These are phyloP conservation scores for Azorinus chamasolen DNA, from an alignment of 2,888 invertebrate species.

Conservation along the genomic window DNA sequence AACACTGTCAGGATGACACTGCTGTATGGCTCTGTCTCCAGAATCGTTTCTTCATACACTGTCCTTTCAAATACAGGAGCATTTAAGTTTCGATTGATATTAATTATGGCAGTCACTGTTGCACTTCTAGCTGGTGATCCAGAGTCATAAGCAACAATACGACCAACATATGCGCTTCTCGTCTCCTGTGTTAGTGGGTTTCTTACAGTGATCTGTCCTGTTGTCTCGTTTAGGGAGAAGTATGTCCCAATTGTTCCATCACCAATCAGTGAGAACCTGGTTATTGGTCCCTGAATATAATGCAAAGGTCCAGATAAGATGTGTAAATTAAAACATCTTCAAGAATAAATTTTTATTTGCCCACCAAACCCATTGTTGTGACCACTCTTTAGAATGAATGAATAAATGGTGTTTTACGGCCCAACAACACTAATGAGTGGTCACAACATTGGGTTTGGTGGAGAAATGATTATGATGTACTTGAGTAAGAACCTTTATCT, in stretches of 20 bases:
- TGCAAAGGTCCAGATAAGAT: too few species aligned
- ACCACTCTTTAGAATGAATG: too few species aligned
- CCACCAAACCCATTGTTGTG: too few species aligned
- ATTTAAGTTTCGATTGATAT: constrained; percentile 70
- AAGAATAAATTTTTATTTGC: too few species aligned
- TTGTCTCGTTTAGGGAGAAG: constrained; percentile 70
- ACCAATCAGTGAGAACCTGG: constrained; percentile 69
- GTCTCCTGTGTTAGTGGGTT: constrained; percentile 62
- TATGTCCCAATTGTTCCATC: constrained; percentile 77
- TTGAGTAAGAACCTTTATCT: too few species aligned
- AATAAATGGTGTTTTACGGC: too few species aligned
- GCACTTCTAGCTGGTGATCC: constrained; percentile 79
- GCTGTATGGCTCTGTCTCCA: constrained; percentile 73
- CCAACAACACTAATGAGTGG: too few species aligned
- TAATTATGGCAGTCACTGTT: constrained; percentile 73
- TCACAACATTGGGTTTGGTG: too few species aligned
- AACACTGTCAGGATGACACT: constrained; percentile 65
- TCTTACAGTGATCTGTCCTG: constrained; percentile 70
- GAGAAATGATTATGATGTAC: too few species aligned
- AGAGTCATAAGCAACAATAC: constrained; percentile 76
- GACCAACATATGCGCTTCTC: constrained; percentile 64
- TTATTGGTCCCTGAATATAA: too few species aligned
- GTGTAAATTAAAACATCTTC: too few species aligned
- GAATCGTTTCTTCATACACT: constrained; percentile 72
- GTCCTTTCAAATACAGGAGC: constrained; percentile 65